Base-by-base conservation (phyloP, 2,113 vertebrate species). In the Upupa epops region DNA sequence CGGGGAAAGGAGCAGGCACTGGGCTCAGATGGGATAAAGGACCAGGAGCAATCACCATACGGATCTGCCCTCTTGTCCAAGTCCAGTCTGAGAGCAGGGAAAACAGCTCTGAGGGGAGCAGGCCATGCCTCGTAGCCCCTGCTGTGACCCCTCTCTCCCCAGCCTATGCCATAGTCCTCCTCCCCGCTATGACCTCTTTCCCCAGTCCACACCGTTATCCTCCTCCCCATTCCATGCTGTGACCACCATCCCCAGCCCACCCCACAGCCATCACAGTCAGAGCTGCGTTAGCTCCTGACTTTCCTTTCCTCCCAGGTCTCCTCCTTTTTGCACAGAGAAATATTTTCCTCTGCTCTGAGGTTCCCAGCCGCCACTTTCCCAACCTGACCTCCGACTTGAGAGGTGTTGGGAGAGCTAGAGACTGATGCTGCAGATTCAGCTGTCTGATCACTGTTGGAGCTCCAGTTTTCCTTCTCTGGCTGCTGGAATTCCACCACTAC, bases 1-100 rank as follows among this genome's bases (percentile, higher is more conserved):
- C 9, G 6, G 71, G 40, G 58, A 49, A 37, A 1, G 0, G 34
- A 1, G 2, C 0, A 5, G 36, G 34, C 19, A 29, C 14, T 1
- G 51, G 32, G 40, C 36, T 10, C 2, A 1, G 6, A 32, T 29
- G 6, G 55, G 34, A 32, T 11, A 8, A 29, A 73, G 34, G 52
- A 10, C 19, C 42, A 17, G 46, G 32, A 75, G 37, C 0, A 21
- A 37, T 4, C 2, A 4, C 80, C 1, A 0, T 5, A 13, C 6
- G 51, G 60, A 55, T 63, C 7, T 58, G 51, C 7, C 40, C 9
- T n/a, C 40, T 71, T 26, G 59, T 17, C 17, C 11, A 69, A 15
- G 13, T 51, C 25, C 91, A 79, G 48, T 32, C 40, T 16, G 22
- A 60, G 28, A 36, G 13, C 15, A 18, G 60, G 24, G 52, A n/a